Evolutionary conservation across 2,797 vertebrate genomes (phyloP).

Genomic region (Tapirus indicus): DNA sequence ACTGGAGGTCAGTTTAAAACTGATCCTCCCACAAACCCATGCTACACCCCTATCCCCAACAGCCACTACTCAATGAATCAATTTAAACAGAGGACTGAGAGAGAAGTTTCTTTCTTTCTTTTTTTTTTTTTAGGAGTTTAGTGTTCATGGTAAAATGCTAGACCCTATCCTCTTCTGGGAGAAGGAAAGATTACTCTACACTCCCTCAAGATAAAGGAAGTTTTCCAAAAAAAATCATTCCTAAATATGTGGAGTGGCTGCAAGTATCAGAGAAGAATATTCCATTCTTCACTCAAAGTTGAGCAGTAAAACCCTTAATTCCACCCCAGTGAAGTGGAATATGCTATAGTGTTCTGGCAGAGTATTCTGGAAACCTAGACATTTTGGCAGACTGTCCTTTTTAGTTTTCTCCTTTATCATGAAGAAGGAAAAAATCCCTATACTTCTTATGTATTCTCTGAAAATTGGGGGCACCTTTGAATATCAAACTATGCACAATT

Average conservation of each 20-base stretch:
- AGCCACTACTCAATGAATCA: background rate
- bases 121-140: background rate
- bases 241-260: background rate
- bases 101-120: background rate
- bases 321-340: background rate
- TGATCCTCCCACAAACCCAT: background rate
- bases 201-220: background rate
- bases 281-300: background rate
- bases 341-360: background rate
- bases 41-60: background rate
- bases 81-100: background rate
- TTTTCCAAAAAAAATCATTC: background rate
- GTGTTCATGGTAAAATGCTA: background rate
- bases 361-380: constrained; percentile 3
- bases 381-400: background rate
- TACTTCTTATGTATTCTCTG: background rate
- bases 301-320: background rate
- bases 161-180: background rate
- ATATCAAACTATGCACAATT: constrained; percentile 11
- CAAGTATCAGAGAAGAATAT: background rate
- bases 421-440: background rate
- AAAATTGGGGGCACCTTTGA: background rate
- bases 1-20: background rate
- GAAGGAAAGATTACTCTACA: background rate
- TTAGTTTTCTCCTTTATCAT: background rate